These are phyloP conservation scores for Sebastes reedi DNA, from an alignment of 2,797 vertebrate species.

Conservation along the genomic window DNA sequence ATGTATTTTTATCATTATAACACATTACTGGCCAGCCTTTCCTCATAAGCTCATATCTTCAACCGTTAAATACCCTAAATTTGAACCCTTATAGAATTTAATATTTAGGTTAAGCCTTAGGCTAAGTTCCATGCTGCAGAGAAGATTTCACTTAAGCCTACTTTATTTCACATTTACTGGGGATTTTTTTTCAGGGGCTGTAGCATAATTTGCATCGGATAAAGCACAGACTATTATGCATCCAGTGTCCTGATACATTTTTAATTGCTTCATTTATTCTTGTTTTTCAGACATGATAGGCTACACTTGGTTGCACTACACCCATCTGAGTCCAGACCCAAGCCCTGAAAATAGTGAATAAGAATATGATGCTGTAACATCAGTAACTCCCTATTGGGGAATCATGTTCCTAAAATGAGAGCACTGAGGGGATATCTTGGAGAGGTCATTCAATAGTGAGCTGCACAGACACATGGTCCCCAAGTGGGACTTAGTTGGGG, in stretches of 20 bases:
- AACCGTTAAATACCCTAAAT: constrained; percentile 7
- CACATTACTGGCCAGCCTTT: constrained; percentile 23
- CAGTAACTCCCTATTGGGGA: background rate
- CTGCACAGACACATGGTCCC: background rate
- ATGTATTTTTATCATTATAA: constrained; percentile 5
- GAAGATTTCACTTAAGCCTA: constrained; percentile 13
- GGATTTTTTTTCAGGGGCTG: background rate
- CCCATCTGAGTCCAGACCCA: background rate
- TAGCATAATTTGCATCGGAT: constrained; percentile 13
- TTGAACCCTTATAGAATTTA: constrained; percentile 26
- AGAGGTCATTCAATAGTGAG: background rate
- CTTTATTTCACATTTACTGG: constrained; percentile 20
- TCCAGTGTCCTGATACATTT: background rate
- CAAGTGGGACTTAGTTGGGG: too few species aligned
- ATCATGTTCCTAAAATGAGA: background rate
- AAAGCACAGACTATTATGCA: background rate
- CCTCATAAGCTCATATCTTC: constrained; percentile 12
- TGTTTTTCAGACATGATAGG: background rate
- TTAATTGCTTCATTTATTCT: background rate
- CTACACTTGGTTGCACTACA: background rate
- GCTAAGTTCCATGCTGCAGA: background rate
- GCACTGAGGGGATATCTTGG: background rate
- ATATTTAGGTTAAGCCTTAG: constrained; percentile 37
- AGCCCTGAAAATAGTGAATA: background rate
- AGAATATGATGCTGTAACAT: background rate